A percentile compares a stretch with the other conserved stretches of the same genome.
These are phyloP conservation scores for Phasia obesa DNA, from an alignment of 2,888 invertebrate species.

Conservation along the genomic window DNA sequence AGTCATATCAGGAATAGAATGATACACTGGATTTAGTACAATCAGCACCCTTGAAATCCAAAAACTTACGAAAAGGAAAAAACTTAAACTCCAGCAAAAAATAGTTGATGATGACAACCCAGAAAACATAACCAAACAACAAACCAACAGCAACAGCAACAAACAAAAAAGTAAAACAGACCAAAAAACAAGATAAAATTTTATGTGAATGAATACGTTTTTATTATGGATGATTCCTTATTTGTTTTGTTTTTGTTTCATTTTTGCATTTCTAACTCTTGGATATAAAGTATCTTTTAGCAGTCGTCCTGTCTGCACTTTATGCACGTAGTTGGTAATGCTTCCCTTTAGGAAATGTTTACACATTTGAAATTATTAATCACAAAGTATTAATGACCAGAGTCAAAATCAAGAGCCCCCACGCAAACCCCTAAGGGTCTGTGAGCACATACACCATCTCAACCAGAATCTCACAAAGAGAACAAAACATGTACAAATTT, in stretches of 20 bases:
- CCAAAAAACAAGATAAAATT: conserved; percentile 64
- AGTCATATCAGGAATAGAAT: conserved; percentile 64
- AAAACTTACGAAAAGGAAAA: conserved; percentile 16
- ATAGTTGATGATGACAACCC: conserved; percentile 67
- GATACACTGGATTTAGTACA: conserved; percentile 62
- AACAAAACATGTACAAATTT: no score
- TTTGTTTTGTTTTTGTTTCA: conserved; percentile 33
- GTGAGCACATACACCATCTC: no score
- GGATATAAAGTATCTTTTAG: conserved; percentile 54
- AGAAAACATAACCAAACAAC: conserved; percentile 60
- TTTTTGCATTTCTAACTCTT: conserved; percentile 47
- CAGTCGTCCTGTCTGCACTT: conserved; percentile 66
- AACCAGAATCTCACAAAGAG: no score
- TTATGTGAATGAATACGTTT: conserved; percentile 69
- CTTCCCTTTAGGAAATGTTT: conserved; percentile 36
- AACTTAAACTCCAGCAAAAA: conserved; percentile 28
- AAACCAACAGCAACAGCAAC: conserved; percentile 44
- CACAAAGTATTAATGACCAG: neutral
- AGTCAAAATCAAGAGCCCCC: neutral
- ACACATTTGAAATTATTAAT: neutral
- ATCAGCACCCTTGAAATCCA: conserved; percentile 65
- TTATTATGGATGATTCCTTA: conserved; percentile 68
- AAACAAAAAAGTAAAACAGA: conserved; percentile 47
- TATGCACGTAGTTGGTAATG: conserved; percentile 11
- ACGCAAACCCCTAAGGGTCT: no score